Evolutionary conservation across 64 coral and sea anemone genomes (phyloP), one percentile per base, ranked within the genome.

Genomic region (Dendrophyllia cribrosa): DNA sequence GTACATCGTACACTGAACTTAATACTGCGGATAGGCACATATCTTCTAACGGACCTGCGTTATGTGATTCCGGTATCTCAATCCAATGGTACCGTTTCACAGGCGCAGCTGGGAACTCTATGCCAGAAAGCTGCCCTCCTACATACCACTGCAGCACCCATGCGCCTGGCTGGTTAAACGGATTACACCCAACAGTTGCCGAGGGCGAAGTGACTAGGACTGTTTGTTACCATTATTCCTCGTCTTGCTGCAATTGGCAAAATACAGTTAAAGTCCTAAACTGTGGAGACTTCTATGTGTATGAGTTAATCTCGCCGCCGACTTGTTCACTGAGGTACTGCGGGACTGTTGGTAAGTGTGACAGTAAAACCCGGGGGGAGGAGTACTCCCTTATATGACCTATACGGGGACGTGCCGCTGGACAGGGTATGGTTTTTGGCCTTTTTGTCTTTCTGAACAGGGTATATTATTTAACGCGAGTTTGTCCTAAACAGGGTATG

Each of bases 271-370:
- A 85, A 16, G 24, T 85, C 20, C 34, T 51, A 7, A 84, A 84
- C 14, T 84, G 80, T 9, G 9, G 21, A 45, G 59, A 24, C 4
- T 84, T 63, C 59, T 84, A 66, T 66, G 48, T 84, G 26, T 84
- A 84, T 11, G 13, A 84, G 59, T 48, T 84, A 16, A 7, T 10
- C 3, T 4, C 9, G 14, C 24, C 25, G 22, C 23, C 59, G 53
- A 4, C 6, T n/a, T 84, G 80, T 26, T 46, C 12, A 7, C 26
- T 84, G 80, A 51, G 80, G 5, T 84, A 84, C 64, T 83, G 79
- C 51, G 23, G n/a, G 1, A 26, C 58, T 8, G 17, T 21, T 16
- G 59, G 59, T 67, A 24, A 85, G 58, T 52, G 34, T 34, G 34
- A 34, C 34, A 34, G 34, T 34, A 34, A 34, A 34, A 1, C 34